Percentiles rank a stretch among this genome's conserved stretches.
These are phyloP conservation scores for Dicyrtoma fusca DNA, from an alignment of 2,888 invertebrate species.

Conservation along the genomic window DNA sequence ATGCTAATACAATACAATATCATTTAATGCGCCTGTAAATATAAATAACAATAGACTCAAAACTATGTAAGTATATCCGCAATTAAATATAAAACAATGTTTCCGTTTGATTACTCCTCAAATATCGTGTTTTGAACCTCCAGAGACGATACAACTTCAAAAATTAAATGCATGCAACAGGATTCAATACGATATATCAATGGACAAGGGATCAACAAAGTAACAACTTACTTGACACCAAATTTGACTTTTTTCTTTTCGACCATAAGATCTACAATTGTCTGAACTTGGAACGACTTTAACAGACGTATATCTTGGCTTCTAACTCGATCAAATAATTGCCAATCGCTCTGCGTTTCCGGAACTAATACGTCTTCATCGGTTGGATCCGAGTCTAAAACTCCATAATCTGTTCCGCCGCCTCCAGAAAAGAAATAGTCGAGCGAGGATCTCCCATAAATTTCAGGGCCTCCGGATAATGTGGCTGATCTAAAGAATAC, in stretches of 20 bases:
- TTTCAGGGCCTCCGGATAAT: constrained; percentile 73
- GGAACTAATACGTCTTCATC: constrained; percentile 55
- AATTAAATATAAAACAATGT: too few species aligned
- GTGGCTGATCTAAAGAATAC: constrained; percentile 75
- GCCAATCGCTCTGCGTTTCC: constrained; percentile 61
- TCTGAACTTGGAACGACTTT: constrained; percentile 70
- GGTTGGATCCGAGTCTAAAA: constrained; percentile 47
- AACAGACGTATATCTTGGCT: constrained; percentile 72
- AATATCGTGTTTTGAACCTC: too few species aligned
- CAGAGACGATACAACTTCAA: too few species aligned
- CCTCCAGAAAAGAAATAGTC: constrained; percentile 64
- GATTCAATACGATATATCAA: too few species aligned
- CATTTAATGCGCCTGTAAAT: too few species aligned
- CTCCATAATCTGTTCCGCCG: constrained; percentile 57
- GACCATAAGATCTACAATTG: constrained; percentile 81
- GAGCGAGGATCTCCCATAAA: constrained; percentile 70
- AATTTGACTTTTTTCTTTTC: constrained; percentile 82
- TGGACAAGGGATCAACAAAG: too few species aligned
- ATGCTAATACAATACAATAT: too few species aligned
- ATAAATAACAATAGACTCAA: too few species aligned
- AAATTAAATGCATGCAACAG: too few species aligned
- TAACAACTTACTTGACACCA: constrained; percentile 71
- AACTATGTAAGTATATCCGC: too few species aligned
- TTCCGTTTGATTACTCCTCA: too few species aligned
- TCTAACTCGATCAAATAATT: constrained; percentile 68